phyloP scores from a whole-genome alignment of 2,797 vertebrate genomes.

The Melanotaenia trifasciata region DNA sequence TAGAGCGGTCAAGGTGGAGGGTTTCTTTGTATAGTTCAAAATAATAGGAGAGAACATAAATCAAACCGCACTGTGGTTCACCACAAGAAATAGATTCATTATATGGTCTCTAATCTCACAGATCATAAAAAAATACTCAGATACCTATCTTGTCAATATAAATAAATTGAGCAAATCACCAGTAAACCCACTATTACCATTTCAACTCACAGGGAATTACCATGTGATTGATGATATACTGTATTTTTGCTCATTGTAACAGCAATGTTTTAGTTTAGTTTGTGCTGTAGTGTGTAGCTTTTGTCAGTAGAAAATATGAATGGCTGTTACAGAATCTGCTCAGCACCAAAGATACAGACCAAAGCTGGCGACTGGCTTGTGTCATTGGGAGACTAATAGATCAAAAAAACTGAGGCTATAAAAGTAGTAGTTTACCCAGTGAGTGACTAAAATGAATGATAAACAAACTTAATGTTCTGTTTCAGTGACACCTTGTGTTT shows the following conservation, averaged over 20 bases:
- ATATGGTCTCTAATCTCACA: slow-evolving; percentile 54
- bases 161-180: slow-evolving; percentile 9
- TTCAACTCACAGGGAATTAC: not conserved
- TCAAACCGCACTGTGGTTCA: slow-evolving; percentile 64
- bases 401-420: too few species aligned
- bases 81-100: slow-evolving; percentile 46
- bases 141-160: slow-evolving; percentile 11
- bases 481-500: too few species aligned
- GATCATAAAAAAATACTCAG: slow-evolving; percentile 59
- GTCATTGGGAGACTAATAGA: too few species aligned
- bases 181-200: not conserved
- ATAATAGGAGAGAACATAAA: slow-evolving; percentile 76
- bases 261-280: not conserved
- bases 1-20: slow-evolving; percentile 89
- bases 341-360: too few species aligned
- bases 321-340: too few species aligned
- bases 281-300: not conserved
- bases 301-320: not conserved
- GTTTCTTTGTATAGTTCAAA: slow-evolving; percentile 83
- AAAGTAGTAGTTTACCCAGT: too few species aligned
- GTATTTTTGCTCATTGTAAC: not conserved
- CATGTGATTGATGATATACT: not conserved
- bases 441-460: too few species aligned
- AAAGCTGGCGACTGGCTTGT: too few species aligned
- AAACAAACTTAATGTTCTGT: too few species aligned